These are phyloP conservation scores for Ovis canadensis DNA, from an alignment of 2,113 vertebrate genomes.

Conservation along the genomic window DNA sequence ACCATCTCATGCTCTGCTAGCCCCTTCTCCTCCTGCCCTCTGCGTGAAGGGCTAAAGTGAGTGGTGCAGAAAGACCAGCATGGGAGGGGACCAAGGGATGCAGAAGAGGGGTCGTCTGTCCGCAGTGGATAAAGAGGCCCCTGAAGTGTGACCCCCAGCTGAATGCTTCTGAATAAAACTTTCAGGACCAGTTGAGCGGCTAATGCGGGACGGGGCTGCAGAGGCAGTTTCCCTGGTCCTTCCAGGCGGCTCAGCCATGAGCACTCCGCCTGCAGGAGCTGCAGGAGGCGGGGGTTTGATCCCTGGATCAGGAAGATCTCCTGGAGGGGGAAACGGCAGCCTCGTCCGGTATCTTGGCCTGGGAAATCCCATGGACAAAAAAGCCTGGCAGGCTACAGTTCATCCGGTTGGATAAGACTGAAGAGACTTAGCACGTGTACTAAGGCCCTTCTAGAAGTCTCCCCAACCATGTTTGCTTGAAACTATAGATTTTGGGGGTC, in stretches of 20 bases:
- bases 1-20: rapidly evolving
- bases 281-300: neutral
- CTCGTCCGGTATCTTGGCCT: neutral
- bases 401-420: neutral
- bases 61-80: neutral
- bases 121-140: neutral
- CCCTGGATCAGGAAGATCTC: neutral
- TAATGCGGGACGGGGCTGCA: rapidly evolving
- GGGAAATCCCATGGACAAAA: neutral
- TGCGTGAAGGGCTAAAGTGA: neutral
- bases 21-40: neutral
- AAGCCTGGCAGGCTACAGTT: neutral
- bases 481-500: neutral
- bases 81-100: rapidly evolving
- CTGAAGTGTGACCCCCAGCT: rapidly evolving
- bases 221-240: neutral
- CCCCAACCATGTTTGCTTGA: neutral
- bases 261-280: neutral
- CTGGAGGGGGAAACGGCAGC: neutral
- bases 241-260: neutral
- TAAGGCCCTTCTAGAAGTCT: neutral
- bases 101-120: neutral
- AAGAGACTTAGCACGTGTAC: neutral
- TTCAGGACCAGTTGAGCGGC: neutral
- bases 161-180: neutral